Conservation (phyloP, 2,797 vertebrate species). For the Aulostomus chinensis region DNA sequence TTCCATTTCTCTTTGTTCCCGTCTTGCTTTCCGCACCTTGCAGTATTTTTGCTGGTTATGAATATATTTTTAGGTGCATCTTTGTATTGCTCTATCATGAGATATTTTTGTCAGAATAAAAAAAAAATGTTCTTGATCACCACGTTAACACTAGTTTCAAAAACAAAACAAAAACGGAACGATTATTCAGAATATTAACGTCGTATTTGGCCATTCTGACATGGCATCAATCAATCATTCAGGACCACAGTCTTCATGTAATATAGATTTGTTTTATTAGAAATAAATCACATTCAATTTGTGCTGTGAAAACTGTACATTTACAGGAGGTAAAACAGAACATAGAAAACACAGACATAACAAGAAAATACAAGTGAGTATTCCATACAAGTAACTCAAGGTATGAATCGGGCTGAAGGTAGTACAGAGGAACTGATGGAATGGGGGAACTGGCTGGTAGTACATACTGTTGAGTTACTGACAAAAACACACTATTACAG, state of each 20-base stretch:
- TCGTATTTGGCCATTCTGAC: background rate
- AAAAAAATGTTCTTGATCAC: too few species aligned
- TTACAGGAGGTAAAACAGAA: slow-evolving; percentile 75
- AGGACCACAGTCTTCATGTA: slow-evolving; percentile 42
- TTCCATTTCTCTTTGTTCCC: slow-evolving; percentile 28
- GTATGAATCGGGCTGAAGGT: slow-evolving; percentile 51
- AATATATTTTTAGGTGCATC: slow-evolving; percentile 19
- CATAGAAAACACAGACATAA: slow-evolving; percentile 67
- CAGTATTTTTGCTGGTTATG: too few species aligned
- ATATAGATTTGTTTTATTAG: slow-evolving; percentile 86
- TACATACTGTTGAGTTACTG: slow-evolving; percentile 64
- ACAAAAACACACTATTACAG: slow-evolving; percentile 76
- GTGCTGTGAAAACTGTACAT: slow-evolving; percentile 94
- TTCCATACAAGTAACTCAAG: slow-evolving; percentile 61
- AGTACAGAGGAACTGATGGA: slow-evolving; percentile 31
- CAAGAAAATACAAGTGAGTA: slow-evolving; percentile 72
- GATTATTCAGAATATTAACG: too few species aligned
- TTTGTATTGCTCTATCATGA: slow-evolving; percentile 13
- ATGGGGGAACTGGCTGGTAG: slow-evolving; percentile 54
- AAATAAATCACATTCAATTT: slow-evolving; percentile 92
- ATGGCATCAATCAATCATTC: background rate
- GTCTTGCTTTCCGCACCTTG: background rate
- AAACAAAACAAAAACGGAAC: too few species aligned
- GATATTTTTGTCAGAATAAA: slow-evolving; percentile 1
- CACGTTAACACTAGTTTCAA: too few species aligned